Percentiles rank a stretch among this genome's conserved stretches.
phyloP scores from a whole-genome alignment of 2,113 vertebrate genomes.

The Cathartes aura region DNA sequence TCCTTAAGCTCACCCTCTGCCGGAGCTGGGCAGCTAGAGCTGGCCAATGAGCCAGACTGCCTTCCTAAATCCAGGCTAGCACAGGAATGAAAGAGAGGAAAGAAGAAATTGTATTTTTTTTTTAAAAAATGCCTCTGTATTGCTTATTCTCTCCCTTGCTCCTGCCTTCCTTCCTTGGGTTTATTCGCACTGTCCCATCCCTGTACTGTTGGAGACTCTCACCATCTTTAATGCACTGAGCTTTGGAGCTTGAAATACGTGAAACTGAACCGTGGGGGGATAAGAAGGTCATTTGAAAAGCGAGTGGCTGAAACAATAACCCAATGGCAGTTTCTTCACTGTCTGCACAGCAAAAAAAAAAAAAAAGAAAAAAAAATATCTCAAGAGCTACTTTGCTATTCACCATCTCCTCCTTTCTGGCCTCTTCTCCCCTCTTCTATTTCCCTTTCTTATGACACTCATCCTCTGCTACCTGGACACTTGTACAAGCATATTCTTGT shows the following conservation, averaged over 20 bases:
- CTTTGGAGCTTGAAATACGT: not conserved
- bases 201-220: not conserved
- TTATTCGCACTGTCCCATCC: not conserved
- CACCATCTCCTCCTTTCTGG: not conserved
- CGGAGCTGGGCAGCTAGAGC: not conserved
- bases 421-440: not conserved
- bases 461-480: not conserved
- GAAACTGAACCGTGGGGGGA: rapidly evolving
- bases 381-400: not conserved
- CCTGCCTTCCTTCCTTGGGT: not conserved
- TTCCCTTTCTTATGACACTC: not conserved
- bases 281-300: not conserved
- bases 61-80: not conserved
- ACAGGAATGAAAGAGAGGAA: not conserved
- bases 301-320: not conserved
- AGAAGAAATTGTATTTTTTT: not conserved
- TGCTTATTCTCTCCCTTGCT: not conserved
- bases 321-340: not conserved
- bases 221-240: not conserved
- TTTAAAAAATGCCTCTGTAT: not conserved
- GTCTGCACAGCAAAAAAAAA: not conserved
- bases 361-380: no score
- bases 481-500: no score
- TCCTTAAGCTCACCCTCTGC: not conserved
- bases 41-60: not conserved